Evolutionary conservation across 2,888 invertebrate species (phyloP), one percentile per base, ranked within the genome.

Genomic region (Dolomedes plantarius): DNA sequence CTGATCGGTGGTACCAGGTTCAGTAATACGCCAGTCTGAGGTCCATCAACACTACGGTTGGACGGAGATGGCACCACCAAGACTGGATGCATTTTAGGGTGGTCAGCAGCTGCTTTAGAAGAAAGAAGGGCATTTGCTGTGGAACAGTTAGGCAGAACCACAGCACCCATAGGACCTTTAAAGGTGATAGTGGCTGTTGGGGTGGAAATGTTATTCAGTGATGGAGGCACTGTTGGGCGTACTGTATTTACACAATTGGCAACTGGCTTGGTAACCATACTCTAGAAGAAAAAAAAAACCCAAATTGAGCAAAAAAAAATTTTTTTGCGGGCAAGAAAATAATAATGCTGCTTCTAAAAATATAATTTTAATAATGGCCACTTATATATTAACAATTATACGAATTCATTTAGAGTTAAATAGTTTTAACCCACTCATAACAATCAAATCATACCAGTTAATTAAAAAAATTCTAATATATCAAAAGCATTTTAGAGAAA

Each of bases 1-100:
- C 88, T 80, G 65, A 88, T 88, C 50, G 88, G 88, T 27, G 87
- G 85, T 32, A 86, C 86, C 71, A 88, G 41, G 46, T 88, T 88
- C 19, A 88, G 39, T 39, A 88, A 41, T 39, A 86, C 82, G 29
- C 87, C 80, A 27, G 86, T 77, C 32, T 81, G 87, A 16, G 88
- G 16, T n/a, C 85, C 80, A 73, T 85, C 85, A 68, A 32, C 74
- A 36, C 72, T 73, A 27, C 78, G 80, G 39, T 79, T 88, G 77
- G 87, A 79, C 76, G 86, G 78, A 75, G 88, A 88, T 29, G 85
- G 85, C 36, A 85, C 85, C 50, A 87, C 83, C n/a, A 85, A 71
- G 7, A 87, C 77, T 32, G 85, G 83, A 11, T 87, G 85, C 50
- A 83, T 67, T 41, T 78, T 86, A 5, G 76, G 86, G 27, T 80